phyloP scores from a whole-genome alignment of 2,113 vertebrate species.

The Aramus guarauna region DNA sequence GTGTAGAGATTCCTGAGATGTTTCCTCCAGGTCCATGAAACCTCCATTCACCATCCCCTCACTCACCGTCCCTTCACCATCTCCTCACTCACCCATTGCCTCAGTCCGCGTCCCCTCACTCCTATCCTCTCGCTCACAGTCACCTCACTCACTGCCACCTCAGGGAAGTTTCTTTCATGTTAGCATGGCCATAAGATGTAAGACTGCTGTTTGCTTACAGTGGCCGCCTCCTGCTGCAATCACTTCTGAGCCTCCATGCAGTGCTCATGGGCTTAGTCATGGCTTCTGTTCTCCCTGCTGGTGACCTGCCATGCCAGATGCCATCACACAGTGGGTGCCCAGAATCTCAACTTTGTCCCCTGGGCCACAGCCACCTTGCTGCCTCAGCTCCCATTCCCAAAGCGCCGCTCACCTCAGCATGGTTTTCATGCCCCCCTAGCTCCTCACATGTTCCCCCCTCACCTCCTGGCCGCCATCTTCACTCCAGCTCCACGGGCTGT shows the following conservation, averaged over 20 bases:
- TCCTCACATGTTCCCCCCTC: not conserved
- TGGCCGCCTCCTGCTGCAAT: rapidly evolving
- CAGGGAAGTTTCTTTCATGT: not conserved
- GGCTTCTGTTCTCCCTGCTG: not conserved
- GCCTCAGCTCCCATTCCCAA: not conserved
- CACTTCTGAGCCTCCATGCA: not conserved
- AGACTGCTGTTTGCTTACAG: not conserved
- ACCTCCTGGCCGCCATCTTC: not conserved
- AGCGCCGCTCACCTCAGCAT: rapidly evolving
- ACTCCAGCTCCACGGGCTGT: rapidly evolving
- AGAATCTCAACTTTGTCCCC: rapidly evolving
- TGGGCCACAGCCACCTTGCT: rapidly evolving
- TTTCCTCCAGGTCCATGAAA: not conserved
- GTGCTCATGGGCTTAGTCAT: rapidly evolving
- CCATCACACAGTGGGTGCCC: not conserved
- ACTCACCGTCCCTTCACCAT: not conserved
- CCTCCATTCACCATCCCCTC: not conserved
- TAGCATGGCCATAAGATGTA: not conserved
- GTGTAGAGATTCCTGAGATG: not conserved
- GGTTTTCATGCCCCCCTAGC: not conserved
- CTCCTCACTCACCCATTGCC: not conserved
- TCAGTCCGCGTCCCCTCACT: not conserved
- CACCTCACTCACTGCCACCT: rapidly evolving
- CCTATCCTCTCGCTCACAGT: not conserved
- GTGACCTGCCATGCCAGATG: not conserved